Conservation (phyloP, 2,888 invertebrate genomes). For the Liopterus haemorrhoidalis region DNA sequence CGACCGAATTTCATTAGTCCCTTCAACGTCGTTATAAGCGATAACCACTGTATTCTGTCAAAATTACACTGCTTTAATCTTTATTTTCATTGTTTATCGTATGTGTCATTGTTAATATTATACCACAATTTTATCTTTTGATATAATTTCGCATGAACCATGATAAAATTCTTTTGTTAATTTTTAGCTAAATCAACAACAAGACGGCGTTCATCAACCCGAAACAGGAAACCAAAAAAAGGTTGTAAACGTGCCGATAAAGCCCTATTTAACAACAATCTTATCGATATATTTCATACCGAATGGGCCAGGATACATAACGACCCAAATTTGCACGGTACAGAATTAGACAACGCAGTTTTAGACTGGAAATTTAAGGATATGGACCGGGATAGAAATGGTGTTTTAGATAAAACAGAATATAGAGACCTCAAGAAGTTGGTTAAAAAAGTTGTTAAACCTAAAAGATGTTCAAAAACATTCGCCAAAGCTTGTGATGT, state of each 20-base stretch:
- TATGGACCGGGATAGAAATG: conserved; percentile 75
- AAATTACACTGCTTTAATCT: too few relatives aligned
- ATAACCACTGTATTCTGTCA: too few relatives aligned
- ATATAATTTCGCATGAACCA: too few relatives aligned
- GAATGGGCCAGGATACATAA: conserved; percentile 55
- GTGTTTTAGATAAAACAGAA: conserved; percentile 71
- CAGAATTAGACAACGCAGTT: conserved; percentile 51
- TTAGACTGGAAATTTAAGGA: conserved; percentile 86
- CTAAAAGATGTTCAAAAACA: conserved; percentile 80
- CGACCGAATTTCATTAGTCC: too few relatives aligned
- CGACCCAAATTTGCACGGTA: conserved; percentile 17
- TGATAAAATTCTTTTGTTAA: neutral
- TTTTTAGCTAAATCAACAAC: conserved; percentile 17
- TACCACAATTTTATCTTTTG: too few relatives aligned
- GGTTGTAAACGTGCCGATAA: conserved; percentile 70
- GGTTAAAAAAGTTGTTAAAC: conserved; percentile 83
- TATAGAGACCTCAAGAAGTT: conserved; percentile 74
- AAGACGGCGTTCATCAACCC: conserved; percentile 11
- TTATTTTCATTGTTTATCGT: too few relatives aligned
- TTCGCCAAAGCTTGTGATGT: conserved; percentile 85
- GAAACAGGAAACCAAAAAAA: conserved; percentile 26
- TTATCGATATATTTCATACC: conserved; percentile 77
- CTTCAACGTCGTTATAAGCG: too few relatives aligned
- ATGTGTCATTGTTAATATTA: too few relatives aligned
- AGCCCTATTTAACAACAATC: conserved; percentile 72